These are phyloP conservation scores for Argynnis bischoffii DNA, from an alignment of 2,888 invertebrate species.

Conservation along the genomic window DNA sequence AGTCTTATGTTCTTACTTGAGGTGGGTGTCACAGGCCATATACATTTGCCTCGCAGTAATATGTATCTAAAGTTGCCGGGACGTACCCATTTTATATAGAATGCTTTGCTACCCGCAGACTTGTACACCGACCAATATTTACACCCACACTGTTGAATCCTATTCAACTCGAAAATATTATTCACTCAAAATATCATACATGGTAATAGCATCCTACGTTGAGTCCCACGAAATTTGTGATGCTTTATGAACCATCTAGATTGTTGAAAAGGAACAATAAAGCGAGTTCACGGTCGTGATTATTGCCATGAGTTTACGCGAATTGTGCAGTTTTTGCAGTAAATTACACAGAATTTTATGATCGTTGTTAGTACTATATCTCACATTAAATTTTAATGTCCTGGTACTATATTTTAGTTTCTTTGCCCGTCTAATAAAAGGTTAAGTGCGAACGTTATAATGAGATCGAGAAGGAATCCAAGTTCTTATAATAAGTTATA, in stretches of 20 bases:
- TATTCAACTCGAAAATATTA: conserved; percentile 52
- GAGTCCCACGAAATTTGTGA: conserved; percentile 60
- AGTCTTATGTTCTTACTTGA: conserved; percentile 63
- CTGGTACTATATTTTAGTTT: conserved; percentile 19
- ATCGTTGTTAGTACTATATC: conserved; percentile 65
- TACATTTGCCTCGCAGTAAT: conserved; percentile 61
- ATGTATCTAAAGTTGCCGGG: conserved; percentile 50
- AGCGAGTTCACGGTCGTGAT: conserved; percentile 64
- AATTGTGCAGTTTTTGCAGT: conserved; percentile 77
- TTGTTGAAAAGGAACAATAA: conserved; percentile 68
- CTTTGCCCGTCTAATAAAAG: conserved; percentile 5
- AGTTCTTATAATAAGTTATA: no score
- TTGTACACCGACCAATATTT: conserved; percentile 53
- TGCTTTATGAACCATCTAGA: conserved; percentile 73
- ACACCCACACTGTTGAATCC: conserved; percentile 68
- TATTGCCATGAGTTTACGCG: conserved; percentile 58
- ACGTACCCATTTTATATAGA: conserved; percentile 46
- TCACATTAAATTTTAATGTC: conserved; percentile 58
- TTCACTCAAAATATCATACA: conserved; percentile 18
- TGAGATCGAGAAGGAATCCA: no score
- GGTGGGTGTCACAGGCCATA: conserved; percentile 74
- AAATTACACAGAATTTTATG: conserved; percentile 62
- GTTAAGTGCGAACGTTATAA: background rate
- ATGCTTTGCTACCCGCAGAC: conserved; percentile 44
- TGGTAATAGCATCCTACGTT: conserved; percentile 57